A percentile compares a stretch with the other conserved stretches of the same genome.
Conservation (phyloP, 2,797 vertebrate genomes). For the Rhadinocentrus ornatus region DNA sequence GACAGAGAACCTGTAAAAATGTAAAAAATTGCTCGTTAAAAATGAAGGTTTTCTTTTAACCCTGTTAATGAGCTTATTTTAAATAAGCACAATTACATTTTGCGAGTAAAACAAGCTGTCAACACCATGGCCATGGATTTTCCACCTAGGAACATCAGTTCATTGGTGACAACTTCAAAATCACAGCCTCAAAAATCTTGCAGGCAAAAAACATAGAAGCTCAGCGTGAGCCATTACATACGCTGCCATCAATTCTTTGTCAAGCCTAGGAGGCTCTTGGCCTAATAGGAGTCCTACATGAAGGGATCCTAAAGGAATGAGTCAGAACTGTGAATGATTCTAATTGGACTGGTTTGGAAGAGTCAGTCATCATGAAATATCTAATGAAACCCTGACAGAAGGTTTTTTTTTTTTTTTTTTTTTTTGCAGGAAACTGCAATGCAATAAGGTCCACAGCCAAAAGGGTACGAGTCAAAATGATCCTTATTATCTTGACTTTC, state of each 20-base stretch:
- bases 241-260: constrained; percentile 9
- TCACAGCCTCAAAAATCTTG: background rate
- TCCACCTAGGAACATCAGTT: background rate
- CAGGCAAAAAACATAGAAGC: constrained; percentile 2
- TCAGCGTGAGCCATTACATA: background rate
- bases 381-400: constrained; percentile 27
- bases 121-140: background rate
- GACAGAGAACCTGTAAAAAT: background rate
- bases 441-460: constrained; percentile 8
- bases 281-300: constrained; percentile 9
- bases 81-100: background rate
- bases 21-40: background rate
- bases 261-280: background rate
- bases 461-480: constrained; percentile 13
- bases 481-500: constrained; percentile 24
- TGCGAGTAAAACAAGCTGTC: background rate
- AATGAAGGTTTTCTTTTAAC: background rate
- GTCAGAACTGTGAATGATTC: constrained; percentile 36
- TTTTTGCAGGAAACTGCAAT: background rate
- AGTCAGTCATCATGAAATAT: constrained; percentile 19
- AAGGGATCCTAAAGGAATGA: constrained; percentile 29
- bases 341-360: constrained; percentile 52
- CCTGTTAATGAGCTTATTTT: background rate
- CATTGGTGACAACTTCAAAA: background rate
- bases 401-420: background rate